Evolutionary conservation across 2,113 vertebrate genomes (phyloP).

Genomic region (Trochalopteron elliotii): DNA sequence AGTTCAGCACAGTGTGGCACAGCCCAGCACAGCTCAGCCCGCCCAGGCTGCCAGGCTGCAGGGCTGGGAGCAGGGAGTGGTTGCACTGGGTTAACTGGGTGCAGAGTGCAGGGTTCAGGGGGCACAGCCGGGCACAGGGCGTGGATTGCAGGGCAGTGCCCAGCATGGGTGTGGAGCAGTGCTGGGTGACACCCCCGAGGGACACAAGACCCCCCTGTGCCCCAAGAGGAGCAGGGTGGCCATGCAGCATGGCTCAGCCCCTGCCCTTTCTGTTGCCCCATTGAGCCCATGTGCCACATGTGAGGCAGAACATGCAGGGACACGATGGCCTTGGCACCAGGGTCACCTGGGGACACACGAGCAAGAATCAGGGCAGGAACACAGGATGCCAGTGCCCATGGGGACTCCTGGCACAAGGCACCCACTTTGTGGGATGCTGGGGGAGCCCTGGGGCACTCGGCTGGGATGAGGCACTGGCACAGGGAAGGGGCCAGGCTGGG

Average conservation of each 20-base stretch:
- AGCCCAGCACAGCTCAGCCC: accelerated
- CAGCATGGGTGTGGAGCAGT: neutral
- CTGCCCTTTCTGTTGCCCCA: neutral
- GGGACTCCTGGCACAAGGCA: neutral
- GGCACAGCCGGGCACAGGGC: neutral
- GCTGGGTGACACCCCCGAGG: neutral
- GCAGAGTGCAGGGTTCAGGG: neutral
- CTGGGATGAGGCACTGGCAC: neutral
- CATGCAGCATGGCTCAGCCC: accelerated
- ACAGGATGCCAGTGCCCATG: neutral
- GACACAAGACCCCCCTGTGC: neutral
- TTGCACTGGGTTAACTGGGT: neutral
- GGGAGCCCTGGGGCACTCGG: accelerated
- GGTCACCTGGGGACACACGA: neutral
- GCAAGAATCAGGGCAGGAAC: neutral
- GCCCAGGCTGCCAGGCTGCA: neutral
- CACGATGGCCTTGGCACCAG: neutral
- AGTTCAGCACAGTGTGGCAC: neutral
- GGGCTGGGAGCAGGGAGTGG: neutral
- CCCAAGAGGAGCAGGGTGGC: neutral
- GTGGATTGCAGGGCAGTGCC: neutral
- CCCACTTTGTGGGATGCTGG: neutral
- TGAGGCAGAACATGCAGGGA: neutral
- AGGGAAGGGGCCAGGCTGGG: neutral
- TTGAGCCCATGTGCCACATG: accelerated